phyloP scores from a whole-genome alignment of 2,888 invertebrate genomes.

The Acanthosoma haemorrhoidale region DNA sequence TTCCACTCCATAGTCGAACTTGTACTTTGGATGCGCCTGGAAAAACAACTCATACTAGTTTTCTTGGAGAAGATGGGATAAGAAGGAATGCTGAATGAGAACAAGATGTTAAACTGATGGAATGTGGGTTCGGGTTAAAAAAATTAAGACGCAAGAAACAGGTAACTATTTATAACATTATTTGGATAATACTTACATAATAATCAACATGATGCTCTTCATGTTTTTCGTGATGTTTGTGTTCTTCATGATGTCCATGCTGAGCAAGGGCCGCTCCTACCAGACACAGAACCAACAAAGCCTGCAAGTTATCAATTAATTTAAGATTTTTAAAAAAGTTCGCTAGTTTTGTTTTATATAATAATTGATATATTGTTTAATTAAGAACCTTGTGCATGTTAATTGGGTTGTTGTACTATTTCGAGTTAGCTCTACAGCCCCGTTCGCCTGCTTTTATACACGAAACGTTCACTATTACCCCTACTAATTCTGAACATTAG shows the following conservation, averaged over 20 bases:
- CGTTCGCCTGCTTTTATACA: background rate
- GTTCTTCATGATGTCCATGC: conserved; percentile 20
- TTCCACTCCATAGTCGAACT: conserved; percentile 42
- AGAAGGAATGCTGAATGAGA: too few relatives aligned
- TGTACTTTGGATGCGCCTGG: conserved; percentile 42
- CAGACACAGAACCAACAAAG: background rate
- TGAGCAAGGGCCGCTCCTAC: conserved; percentile 14
- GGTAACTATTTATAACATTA: too few relatives aligned
- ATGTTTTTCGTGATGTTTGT: conserved; percentile 11
- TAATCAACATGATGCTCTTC: conserved; percentile 9
- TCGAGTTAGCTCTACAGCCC: background rate
- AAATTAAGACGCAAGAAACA: too few relatives aligned
- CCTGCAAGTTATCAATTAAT: background rate
- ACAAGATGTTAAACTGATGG: too few relatives aligned
- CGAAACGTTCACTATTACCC: background rate
- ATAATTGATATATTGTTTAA: background rate
- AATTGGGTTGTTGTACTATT: background rate
- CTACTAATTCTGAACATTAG: too few relatives aligned
- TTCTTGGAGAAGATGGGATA: too few relatives aligned
- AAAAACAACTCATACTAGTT: background rate
- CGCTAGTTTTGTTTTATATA: background rate
- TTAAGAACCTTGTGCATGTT: background rate
- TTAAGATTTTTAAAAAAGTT: background rate
- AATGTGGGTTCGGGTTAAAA: too few relatives aligned
- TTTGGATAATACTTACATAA: background rate